A percentile compares a stretch with the other conserved stretches of the same genome.
Evolutionary conservation across 2,797 vertebrate species (phyloP).

Genomic region (Onychomys arenicola): DNA sequence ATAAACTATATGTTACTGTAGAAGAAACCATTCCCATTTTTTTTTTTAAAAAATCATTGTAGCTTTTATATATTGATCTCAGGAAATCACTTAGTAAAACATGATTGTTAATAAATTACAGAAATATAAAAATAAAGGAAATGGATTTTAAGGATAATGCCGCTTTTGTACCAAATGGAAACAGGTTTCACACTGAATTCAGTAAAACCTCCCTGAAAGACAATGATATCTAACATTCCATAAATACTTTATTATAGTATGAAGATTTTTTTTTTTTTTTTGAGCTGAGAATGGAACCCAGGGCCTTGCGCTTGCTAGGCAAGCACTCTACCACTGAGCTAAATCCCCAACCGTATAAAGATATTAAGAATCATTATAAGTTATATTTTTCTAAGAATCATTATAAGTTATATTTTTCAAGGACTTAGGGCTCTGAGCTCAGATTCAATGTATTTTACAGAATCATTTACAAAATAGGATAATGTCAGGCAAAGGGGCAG

Average conservation of each 20-base stretch:
- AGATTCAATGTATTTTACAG: background rate
- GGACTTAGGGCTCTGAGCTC: background rate
- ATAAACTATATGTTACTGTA: background rate
- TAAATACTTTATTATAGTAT: conserved; percentile 21
- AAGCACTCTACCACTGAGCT: too few relatives aligned
- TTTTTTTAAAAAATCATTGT: too few relatives aligned
- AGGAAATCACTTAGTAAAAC: background rate
- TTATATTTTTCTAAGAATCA: too few relatives aligned
- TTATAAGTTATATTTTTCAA: conserved; percentile 25
- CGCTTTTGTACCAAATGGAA: conserved; percentile 14
- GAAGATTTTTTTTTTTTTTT: too few relatives aligned
- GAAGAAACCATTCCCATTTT: background rate
- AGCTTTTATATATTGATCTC: background rate
- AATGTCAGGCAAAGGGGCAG: background rate
- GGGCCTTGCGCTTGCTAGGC: too few relatives aligned
- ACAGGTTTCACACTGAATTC: background rate
- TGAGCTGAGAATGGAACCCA: too few relatives aligned
- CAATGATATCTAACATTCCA: background rate
- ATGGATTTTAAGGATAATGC: background rate
- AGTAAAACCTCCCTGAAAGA: background rate
- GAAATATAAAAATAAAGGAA: background rate
- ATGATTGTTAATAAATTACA: conserved; percentile 16
- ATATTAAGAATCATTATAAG: too few relatives aligned
- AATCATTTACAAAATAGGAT: conserved; percentile 16
- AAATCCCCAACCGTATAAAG: too few relatives aligned